Percentiles rank a stretch among this genome's conserved stretches.
These are phyloP conservation scores for Notothenia rossii DNA, from an alignment of 2,113 vertebrate genomes.

Conservation along the genomic window DNA sequence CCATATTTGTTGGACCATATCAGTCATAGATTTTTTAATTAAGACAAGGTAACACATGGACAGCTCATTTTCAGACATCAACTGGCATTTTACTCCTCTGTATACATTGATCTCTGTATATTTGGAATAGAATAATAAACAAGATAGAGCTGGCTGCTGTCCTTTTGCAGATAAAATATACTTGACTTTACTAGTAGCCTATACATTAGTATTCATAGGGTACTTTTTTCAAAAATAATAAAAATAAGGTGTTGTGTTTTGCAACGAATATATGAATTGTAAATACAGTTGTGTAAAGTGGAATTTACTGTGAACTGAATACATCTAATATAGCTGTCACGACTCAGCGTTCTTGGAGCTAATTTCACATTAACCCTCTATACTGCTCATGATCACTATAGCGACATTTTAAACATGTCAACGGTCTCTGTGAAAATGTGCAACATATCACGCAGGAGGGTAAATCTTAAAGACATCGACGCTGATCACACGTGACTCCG, in stretches of 20 bases:
- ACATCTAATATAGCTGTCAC: background rate
- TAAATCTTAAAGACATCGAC: constrained; percentile 22
- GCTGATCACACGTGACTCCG: constrained; percentile 50
- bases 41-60: background rate
- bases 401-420: constrained; percentile 44
- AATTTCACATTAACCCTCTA: constrained; percentile 16
- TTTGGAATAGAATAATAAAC: background rate
- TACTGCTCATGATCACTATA: constrained; percentile 16
- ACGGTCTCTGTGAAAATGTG: constrained; percentile 2
- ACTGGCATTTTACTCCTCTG: background rate
- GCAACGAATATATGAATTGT: background rate
- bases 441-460: constrained; percentile 1
- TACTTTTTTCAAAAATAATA: background rate
- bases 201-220: background rate
- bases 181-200: background rate
- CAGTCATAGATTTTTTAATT: background rate
- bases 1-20: background rate
- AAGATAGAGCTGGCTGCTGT: background rate
- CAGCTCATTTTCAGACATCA: background rate
- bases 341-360: background rate
- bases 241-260: background rate
- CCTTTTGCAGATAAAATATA: background rate
- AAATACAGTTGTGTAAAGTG: background rate
- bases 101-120: background rate
- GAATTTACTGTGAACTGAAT: background rate